Percentiles rank a stretch among this genome's conserved stretches.
Evolutionary conservation across 2,797 vertebrate species (phyloP).

Genomic region (Chiroxiphia lanceolata): DNA sequence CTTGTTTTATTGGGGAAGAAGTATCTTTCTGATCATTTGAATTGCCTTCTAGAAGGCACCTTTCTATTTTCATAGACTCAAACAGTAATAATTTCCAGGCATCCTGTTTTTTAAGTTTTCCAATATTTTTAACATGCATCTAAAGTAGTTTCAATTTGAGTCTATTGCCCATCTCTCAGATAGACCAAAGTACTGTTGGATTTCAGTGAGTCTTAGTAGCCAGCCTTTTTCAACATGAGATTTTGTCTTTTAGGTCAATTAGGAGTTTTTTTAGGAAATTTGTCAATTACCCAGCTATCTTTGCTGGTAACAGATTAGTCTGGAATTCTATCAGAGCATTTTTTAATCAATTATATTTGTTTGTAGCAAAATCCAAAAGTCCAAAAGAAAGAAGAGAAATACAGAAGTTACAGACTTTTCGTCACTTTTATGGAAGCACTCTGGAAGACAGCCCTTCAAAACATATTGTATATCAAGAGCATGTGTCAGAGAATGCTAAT

Average conservation of each 20-base stretch:
- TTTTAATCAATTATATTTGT: not conserved
- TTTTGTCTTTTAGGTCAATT: not conserved
- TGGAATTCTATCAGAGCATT: not conserved
- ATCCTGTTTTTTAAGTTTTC: not conserved
- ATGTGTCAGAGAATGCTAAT: not conserved
- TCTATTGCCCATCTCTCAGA: not conserved
- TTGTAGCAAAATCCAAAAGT: slow-evolving; percentile 32
- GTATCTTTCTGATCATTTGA: not conserved
- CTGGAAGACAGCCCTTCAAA: not conserved
- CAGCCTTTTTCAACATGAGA: not conserved
- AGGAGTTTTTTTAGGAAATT: not conserved
- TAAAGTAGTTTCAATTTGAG: not conserved
- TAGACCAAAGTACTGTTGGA: not conserved
- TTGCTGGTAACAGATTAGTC: not conserved
- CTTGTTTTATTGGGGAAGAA: not conserved
- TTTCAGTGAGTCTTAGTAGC: not conserved
- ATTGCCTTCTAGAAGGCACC: not conserved
- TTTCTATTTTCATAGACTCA: not conserved
- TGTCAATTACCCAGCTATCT: not conserved
- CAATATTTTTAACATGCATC: not conserved
- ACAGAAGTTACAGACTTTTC: slow-evolving; percentile 49
- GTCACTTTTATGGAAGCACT: slow-evolving; percentile 37
- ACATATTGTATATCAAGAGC: not conserved
- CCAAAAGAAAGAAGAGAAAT: not conserved
- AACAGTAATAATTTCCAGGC: not conserved